Evolutionary conservation across 1,140 invertebrate genomes (phyloP).

Genomic region (Eriocheir sinensis): DNA sequence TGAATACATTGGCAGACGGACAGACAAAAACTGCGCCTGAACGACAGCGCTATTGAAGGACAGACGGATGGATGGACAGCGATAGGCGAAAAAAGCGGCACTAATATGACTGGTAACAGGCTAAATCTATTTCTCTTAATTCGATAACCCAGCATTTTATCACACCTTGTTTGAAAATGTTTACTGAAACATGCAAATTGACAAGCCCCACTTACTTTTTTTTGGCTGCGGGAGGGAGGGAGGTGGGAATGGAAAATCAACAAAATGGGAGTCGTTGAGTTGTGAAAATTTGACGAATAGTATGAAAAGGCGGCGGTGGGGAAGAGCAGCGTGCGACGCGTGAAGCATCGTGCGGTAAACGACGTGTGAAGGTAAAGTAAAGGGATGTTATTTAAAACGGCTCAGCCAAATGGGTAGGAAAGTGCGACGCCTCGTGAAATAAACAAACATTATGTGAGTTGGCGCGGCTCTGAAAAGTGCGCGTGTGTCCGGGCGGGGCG

Average conservation of each 20-base stretch:
- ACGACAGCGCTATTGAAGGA: not conserved
- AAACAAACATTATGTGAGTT: no score
- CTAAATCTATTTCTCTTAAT: not conserved
- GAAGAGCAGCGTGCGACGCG: not conserved
- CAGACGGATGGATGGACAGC: not conserved
- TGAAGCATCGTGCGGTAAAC: not conserved
- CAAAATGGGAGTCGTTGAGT: not conserved
- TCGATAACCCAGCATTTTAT: constrained; percentile 5
- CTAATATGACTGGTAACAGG: not conserved
- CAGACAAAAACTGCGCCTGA: constrained; percentile 1
- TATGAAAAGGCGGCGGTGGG: not conserved
- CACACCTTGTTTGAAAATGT: constrained; percentile 25
- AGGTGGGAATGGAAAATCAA: not conserved
- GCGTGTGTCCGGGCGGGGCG: no score
- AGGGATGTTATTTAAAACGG: not conserved
- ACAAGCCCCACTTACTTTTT: not conserved
- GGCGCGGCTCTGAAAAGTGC: no score
- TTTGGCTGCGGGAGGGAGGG: not conserved
- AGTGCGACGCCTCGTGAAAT: not conserved
- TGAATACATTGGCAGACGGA: not conserved
- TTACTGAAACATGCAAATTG: not conserved
- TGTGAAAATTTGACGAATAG: not conserved
- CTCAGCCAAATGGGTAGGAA: not conserved
- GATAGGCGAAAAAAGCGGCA: not conserved
- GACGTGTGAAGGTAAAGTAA: not conserved